Conservation (phyloP, 2,888 invertebrate genomes). For the Leptopilina drosophilae region DNA sequence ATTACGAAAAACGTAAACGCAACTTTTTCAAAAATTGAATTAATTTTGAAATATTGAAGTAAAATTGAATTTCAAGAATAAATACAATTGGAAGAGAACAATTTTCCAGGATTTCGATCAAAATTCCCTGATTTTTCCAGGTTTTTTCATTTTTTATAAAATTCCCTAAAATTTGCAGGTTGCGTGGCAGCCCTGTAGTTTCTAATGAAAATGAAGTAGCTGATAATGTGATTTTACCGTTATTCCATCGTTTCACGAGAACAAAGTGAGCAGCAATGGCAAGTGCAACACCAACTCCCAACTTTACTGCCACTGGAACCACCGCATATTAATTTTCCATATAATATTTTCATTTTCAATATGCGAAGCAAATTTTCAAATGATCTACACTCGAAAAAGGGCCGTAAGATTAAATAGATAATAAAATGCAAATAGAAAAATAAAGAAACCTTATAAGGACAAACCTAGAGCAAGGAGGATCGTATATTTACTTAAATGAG, state of each 20-base stretch:
- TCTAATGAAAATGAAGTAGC: conserved; percentile 22
- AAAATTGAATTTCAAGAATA: too few relatives aligned
- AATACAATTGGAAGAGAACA: too few relatives aligned
- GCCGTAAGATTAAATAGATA: conserved; percentile 21
- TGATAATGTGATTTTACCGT: conserved; percentile 80
- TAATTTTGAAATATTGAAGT: too few relatives aligned
- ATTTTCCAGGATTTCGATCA: too few relatives aligned
- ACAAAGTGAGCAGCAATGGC: conserved; percentile 91
- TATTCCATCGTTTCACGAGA: conserved; percentile 87
- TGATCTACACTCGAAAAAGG: not conserved
- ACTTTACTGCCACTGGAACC: conserved; percentile 92
- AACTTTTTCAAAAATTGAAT: too few relatives aligned
- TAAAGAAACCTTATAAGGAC: not conserved
- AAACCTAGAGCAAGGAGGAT: conserved; percentile 67
- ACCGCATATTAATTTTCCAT: conserved; percentile 59
- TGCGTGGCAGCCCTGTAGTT: not conserved
- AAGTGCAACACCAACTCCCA: conserved; percentile 90
- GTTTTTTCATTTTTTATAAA: too few relatives aligned
- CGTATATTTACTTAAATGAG: conserved; percentile 35
- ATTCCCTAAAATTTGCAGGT: too few relatives aligned
- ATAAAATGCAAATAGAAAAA: not conserved
- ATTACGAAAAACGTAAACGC: too few relatives aligned
- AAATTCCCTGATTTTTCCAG: too few relatives aligned
- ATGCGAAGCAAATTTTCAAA: conserved; percentile 41
- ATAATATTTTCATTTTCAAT: conserved; percentile 42